A percentile compares a stretch with the other conserved stretches of the same genome.
Evolutionary conservation across 2,797 vertebrate genomes (phyloP).

Genomic region (Helicolenus hilgendorfi): DNA sequence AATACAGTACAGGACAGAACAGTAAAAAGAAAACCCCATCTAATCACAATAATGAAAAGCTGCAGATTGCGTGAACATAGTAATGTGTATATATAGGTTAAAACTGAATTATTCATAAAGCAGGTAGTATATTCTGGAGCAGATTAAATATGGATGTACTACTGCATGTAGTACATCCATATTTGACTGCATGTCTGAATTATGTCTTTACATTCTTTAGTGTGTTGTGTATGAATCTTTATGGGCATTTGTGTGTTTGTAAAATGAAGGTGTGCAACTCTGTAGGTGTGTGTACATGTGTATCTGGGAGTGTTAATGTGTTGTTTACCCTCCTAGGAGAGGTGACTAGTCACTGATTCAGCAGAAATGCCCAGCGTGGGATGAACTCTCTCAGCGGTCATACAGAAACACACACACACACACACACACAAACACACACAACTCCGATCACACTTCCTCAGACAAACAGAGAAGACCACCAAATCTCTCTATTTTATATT

Average conservation of each 20-base stretch:
- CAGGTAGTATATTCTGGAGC: not conserved
- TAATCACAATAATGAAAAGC: not conserved
- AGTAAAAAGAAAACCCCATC: not conserved
- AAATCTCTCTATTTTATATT: not conserved
- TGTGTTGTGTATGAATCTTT: not conserved
- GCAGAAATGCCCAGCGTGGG: conserved; percentile 76
- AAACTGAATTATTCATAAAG: not conserved
- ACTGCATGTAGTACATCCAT: too few relatives aligned
- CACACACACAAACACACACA: not conserved
- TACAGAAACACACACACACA: conserved; percentile 13
- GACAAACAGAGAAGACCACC: not conserved
- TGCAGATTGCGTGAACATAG: not conserved
- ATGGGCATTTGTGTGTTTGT: not conserved
- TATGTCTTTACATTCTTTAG: not conserved
- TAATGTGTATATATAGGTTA: not conserved
- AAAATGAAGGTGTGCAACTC: not conserved
- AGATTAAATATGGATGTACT: not conserved
- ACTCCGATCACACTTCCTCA: not conserved
- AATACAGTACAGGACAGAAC: not conserved
- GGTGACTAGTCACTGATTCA: conserved; percentile 76
- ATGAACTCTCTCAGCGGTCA: conserved; percentile 69
- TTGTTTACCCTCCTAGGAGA: conserved; percentile 66
- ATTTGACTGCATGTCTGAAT: not conserved
- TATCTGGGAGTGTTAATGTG: conserved; percentile 40
- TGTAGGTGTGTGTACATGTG: not conserved